Percentiles rank a stretch among this genome's conserved stretches.
These are phyloP conservation scores for Mantis religiosa DNA, from an alignment of 2,888 invertebrate species.

Conservation along the genomic window DNA sequence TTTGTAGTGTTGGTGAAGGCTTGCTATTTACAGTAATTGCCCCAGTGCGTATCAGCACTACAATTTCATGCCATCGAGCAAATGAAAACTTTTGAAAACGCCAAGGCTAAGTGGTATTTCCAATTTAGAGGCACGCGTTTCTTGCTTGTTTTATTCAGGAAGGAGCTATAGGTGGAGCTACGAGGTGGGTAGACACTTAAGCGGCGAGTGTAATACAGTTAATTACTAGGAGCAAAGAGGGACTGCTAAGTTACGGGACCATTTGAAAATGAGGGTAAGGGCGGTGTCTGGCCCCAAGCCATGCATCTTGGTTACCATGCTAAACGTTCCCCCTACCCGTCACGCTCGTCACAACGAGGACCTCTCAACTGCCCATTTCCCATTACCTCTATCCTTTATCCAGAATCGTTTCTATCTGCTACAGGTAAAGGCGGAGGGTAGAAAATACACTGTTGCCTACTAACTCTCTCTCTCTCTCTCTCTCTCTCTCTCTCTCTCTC, in stretches of 20 bases:
- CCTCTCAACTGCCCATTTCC: background rate
- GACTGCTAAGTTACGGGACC: constrained; percentile 8
- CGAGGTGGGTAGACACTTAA: background rate
- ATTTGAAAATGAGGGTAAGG: background rate
- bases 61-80: background rate
- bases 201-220: background rate
- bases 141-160: background rate
- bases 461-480: too few species aligned
- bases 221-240: background rate
- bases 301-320: constrained; percentile 11
- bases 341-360: background rate
- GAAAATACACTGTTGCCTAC: too few species aligned
- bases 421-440: background rate
- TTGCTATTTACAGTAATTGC: background rate
- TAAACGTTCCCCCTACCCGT: background rate
- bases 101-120: background rate
- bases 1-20: background rate
- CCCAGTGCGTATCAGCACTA: background rate
- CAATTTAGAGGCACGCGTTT: background rate
- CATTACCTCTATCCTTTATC: background rate
- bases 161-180: background rate
- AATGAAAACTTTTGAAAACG: background rate
- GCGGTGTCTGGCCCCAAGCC: background rate
- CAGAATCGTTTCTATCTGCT: background rate
- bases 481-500: too few species aligned